Base-by-base conservation (phyloP, 2,797 vertebrate species). In the Pagetopsis macropterus region DNA sequence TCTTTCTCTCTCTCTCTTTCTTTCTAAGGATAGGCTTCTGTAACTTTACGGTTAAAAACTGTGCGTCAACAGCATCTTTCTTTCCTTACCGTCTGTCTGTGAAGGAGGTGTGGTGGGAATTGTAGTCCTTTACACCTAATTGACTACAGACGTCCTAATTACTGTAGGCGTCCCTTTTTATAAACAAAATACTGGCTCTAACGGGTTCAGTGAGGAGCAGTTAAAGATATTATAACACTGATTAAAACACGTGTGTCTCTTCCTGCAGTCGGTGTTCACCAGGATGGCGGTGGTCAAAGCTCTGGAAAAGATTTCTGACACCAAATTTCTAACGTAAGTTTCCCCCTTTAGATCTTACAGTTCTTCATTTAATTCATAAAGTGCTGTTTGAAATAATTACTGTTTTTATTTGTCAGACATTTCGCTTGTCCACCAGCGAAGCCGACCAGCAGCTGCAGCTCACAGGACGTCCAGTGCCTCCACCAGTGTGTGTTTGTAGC, bases 271-370 rank as follows among this genome's bases (percentile, higher is more conserved):
- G 23, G 93, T 99, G 81, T 99, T 98, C 91, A 99, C 98, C 73
- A 95, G 98, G 94, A 98, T 98, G 96, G 98, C 97, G 1, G 98
- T 99, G 90, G 90, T 96, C 81, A 99, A 99, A 94, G 97, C 98
- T 45, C 92, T 99, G 90, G 97, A 96, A 71, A 97, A 97, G 90
- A 98, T 99, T 76, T 89, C 94, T 14, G 97, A 99, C 40, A 83
- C 92, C 44, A 95, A 93, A 70, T 99, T 99, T 88, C 85, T 91
- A 50, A 94, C 91, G 98, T 98, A 88, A 95, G 84, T 12, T 2
- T 27, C 2, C 0, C 27, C 0, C 1, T 56, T 3, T 1, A 6
- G 4, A 5, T 41, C 15, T 41, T 27, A 27, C 9, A 12, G 17
- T 9, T 57, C 51, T 3, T n/a, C 1, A 9, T 37, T 50, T 1